Base-by-base conservation (phyloP, 2,797 vertebrate genomes). In the Pelobates cultripes region DNA sequence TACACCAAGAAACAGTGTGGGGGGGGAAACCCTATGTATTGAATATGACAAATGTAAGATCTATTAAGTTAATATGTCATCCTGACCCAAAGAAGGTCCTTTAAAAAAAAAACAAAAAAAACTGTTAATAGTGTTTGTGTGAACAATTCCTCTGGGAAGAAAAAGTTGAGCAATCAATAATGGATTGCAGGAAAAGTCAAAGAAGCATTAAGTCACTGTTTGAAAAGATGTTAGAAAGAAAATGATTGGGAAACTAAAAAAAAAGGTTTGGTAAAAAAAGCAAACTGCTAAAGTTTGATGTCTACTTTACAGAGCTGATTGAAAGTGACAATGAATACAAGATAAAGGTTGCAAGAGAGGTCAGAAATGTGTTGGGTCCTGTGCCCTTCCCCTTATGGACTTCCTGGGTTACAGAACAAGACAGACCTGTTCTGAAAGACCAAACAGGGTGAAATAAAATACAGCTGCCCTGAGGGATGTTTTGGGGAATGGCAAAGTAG, bases 1-100 rank as follows among this genome's bases (percentile, higher is more conserved):
- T 28, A 64, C 60, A 42, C 72, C 60, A 70, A 90, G 91, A 90
- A 90, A 86, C 89, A 90, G 87, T 92, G 89, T 44, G 61, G 76
- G 4, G 28, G 1, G 28, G 28, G 28, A 70, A 70, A 13, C 47
- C 10, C 5, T 51, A 51, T 28, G 1, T 28, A 51, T 51, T 5
- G 47, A 6, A 51, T 10, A 51, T 1, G 47, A 10, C 47, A 51
- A 10, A 51, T 51, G 47, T 51, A 51, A 10, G 47, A 51, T 51
- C 47, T 51, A 51, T 51, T 51, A 10, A 51, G 47, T 51, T 51
- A 28, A 28, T 28, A 28, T 28, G 28, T 51, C 10, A 51, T 51
- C 47, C 10, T 51, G 5, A 51, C 10, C 47, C 47, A 51, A 51
- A 51, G 47, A 51, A 51, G 1, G 5, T 1, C 5, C 13, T 57